Evolutionary conservation across 2,113 vertebrate genomes (phyloP).

Genomic region (Poecile atricapillus): DNA sequence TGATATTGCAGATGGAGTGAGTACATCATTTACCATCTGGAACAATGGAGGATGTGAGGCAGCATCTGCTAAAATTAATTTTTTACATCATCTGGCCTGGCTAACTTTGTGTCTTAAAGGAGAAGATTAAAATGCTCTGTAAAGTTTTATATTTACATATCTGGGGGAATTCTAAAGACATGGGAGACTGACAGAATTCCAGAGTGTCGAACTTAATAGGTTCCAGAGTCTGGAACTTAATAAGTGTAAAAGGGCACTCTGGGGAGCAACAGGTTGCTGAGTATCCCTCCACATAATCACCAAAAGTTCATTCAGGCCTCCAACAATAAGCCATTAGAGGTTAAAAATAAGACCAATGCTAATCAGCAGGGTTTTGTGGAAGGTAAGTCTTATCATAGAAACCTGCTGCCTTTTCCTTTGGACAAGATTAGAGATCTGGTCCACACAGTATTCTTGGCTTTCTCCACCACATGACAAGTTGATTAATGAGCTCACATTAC

Average conservation of each 20-base stretch:
- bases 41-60: conserved; percentile 23
- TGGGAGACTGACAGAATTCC: background rate
- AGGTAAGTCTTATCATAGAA: background rate
- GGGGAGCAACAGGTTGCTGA: background rate
- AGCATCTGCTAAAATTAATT: conserved; percentile 49
- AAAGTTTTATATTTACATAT: background rate
- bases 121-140: background rate
- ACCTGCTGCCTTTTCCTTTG: background rate
- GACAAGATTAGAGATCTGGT: background rate
- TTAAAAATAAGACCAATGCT: background rate
- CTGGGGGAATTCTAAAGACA: background rate
- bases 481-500: conserved; percentile 29
- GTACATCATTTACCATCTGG: conserved; percentile 31
- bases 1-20: background rate
- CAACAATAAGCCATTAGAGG: background rate
- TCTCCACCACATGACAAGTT: background rate
- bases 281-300: background rate
- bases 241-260: background rate
- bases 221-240: background rate
- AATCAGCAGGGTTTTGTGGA: background rate
- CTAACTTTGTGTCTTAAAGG: conserved; percentile 2
- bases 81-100: conserved; percentile 16
- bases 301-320: background rate
- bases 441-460: conserved; percentile 4
- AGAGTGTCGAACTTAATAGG: background rate